These are phyloP conservation scores for Drosophila acutilabella DNA, from an alignment of 2,888 invertebrate genomes.

Conservation along the genomic window DNA sequence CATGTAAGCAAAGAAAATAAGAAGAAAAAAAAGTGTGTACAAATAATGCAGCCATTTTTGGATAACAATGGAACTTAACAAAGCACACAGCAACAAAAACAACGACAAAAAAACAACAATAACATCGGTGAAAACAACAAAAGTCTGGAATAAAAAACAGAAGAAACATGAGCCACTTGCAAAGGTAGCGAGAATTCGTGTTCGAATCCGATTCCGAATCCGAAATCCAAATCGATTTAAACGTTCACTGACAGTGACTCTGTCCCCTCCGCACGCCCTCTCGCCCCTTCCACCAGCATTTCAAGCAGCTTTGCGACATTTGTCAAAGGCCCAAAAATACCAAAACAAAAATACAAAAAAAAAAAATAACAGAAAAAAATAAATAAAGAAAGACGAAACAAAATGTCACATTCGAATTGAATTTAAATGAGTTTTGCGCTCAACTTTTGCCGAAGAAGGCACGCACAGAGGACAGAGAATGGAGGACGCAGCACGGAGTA, in stretches of 20 bases:
- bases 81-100: conserved; percentile 55
- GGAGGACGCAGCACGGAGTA: neutral
- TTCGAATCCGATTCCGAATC: conserved; percentile 50
- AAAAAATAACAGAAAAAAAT: conserved; percentile 22
- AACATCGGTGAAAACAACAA: conserved; percentile 41
- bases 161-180: conserved; percentile 29
- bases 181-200: conserved; percentile 62
- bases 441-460: conserved; percentile 38
- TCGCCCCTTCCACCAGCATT: neutral
- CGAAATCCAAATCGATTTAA: conserved; percentile 75
- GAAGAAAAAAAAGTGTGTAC: conserved; percentile 46
- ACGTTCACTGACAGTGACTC: conserved; percentile 76
- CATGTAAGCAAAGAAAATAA: conserved; percentile 28
- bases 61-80: conserved; percentile 73
- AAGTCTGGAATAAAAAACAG: conserved; percentile 19
- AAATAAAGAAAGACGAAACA: conserved; percentile 35
- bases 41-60: conserved; percentile 82
- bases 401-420: conserved; percentile 78
- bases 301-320: conserved; percentile 55
- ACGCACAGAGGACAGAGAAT: conserved; percentile 15
- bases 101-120: too few species aligned
- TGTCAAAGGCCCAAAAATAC: conserved; percentile 60
- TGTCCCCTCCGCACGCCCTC: neutral
- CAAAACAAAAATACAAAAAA: conserved; percentile 27
- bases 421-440: conserved; percentile 76